Evolutionary conservation across 2,888 invertebrate genomes (phyloP).

Genomic region (Penaeus monodon): DNA sequence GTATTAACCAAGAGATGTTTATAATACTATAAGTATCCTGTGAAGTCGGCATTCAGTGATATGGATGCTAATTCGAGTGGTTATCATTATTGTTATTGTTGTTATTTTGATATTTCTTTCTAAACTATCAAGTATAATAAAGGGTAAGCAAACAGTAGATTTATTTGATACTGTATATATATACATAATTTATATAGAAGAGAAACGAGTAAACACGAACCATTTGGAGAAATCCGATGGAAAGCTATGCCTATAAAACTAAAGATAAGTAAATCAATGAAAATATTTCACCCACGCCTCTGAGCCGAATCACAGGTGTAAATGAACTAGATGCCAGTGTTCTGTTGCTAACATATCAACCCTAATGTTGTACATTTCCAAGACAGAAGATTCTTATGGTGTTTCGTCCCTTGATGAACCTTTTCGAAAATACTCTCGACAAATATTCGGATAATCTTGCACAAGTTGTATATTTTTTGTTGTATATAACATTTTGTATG

Average conservation of each 20-base stretch:
- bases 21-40: no score
- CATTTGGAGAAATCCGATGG: neutral
- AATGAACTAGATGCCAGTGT: neutral
- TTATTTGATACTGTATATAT: neutral
- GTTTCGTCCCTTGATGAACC: neutral
- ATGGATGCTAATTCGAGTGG: no score
- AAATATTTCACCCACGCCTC: no score
- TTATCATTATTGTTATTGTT: no score
- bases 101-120: constrained; percentile 1
- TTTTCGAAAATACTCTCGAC: neutral
- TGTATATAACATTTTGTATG: constrained; percentile 23
- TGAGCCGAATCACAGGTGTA: no score
- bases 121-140: neutral
- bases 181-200: neutral
- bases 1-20: no score
- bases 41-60: no score
- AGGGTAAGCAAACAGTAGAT: no score
- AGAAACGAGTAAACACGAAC: neutral
- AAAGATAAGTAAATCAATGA: no score
- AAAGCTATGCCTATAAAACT: neutral
- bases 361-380: neutral
- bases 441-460: constrained; percentile 4
- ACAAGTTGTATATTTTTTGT: constrained; percentile 6
- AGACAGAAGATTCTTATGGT: neutral
- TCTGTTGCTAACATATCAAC: constrained; percentile 8